These are phyloP conservation scores for Ptychochromis oligacanthus DNA, from an alignment of 2,113 vertebrate genomes.

Conservation along the genomic window DNA sequence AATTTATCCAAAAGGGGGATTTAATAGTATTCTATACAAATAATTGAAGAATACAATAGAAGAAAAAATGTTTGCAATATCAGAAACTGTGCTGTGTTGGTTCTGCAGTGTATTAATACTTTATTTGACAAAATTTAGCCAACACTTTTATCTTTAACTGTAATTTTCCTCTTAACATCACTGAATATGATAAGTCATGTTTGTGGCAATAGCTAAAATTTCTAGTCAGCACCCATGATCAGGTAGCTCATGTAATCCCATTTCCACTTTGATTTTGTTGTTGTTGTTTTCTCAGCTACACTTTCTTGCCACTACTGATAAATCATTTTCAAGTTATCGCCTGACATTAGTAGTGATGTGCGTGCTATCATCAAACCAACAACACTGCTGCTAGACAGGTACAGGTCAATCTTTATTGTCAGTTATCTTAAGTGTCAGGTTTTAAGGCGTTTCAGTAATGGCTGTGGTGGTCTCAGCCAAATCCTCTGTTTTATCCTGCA, in stretches of 20 bases:
- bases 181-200: neutral
- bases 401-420: conserved; percentile 36
- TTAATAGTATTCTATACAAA: too few species aligned
- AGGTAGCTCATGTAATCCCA: neutral
- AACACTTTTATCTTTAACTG: neutral
- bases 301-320: neutral
- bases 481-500: conserved; percentile 17
- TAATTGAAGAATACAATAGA: neutral
- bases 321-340: neutral
- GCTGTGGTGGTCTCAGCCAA: neutral
- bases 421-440: neutral
- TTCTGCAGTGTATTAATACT: neutral
- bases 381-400: neutral
- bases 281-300: neutral
- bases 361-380: neutral
- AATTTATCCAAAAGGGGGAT: too few species aligned
- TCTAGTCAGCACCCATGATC: accelerated
- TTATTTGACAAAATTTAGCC: neutral
- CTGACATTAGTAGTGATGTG: neutral
- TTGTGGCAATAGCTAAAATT: neutral
- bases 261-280: neutral
- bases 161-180: neutral
- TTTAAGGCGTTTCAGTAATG: neutral
- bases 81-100: neutral
- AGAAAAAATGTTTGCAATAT: neutral